Percentiles rank a stretch among this genome's conserved stretches.
These are phyloP conservation scores for Lophura nycthemera DNA, from an alignment of 2,113 vertebrate species.

Conservation along the genomic window DNA sequence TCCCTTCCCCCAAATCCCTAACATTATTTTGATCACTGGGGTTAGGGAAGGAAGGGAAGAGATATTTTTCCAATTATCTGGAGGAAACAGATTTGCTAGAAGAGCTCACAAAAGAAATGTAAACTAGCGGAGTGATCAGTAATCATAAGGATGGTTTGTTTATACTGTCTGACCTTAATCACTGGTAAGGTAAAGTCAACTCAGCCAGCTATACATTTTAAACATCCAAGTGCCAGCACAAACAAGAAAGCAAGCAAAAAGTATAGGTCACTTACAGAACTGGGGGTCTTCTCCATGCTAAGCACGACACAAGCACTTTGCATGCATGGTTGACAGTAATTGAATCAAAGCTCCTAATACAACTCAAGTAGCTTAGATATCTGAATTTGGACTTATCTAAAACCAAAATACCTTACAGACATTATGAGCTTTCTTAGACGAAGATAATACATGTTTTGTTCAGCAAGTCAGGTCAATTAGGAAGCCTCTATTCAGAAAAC, in stretches of 20 bases:
- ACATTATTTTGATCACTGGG: neutral
- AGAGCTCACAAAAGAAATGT: slow-evolving; percentile 42
- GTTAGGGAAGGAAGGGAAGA: slow-evolving; percentile 57
- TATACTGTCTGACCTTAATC: slow-evolving; percentile 35
- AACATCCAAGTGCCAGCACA: neutral
- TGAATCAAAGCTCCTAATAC: neutral
- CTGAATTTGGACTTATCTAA: neutral
- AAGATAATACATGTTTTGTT: neutral
- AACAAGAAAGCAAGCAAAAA: neutral
- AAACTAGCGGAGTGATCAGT: neutral
- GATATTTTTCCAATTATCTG: slow-evolving; percentile 53
- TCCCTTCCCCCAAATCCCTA: slow-evolving; percentile 6
- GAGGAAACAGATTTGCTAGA: slow-evolving; percentile 60
- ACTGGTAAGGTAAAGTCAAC: slow-evolving; percentile 10
- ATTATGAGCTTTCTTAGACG: neutral
- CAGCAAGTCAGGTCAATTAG: neutral
- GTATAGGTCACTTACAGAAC: neutral
- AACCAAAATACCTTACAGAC: neutral
- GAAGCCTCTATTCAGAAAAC: neutral
- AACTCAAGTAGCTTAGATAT: neutral
- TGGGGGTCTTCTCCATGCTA: neutral
- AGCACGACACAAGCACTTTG: neutral
- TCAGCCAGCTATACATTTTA: neutral
- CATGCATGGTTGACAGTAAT: neutral
- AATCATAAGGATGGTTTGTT: slow-evolving; percentile 48